A percentile compares a stretch with the other conserved stretches of the same genome.
phyloP scores from a whole-genome alignment of 1,140 invertebrate species.

The Parapsyche elsis region DNA sequence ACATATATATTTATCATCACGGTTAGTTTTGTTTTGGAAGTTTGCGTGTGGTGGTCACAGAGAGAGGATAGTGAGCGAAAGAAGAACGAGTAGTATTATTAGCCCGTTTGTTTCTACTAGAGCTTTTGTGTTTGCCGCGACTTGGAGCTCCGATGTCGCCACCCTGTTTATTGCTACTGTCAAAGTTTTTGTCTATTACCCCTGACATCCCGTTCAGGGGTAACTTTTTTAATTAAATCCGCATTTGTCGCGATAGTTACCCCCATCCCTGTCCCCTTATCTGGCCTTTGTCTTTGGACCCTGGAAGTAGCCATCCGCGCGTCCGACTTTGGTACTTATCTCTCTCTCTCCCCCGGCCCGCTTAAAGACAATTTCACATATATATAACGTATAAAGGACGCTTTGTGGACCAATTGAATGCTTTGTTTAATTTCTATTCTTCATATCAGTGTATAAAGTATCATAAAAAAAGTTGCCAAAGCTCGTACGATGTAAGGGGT shows the following conservation, averaged over 20 bases:
- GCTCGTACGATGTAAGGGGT: too few species aligned
- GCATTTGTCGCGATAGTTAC: slow-evolving; percentile 43
- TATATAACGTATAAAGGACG: background rate
- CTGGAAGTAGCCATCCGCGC: background rate
- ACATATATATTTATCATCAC: too few species aligned
- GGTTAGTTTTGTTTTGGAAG: too few species aligned
- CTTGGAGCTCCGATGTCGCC: background rate
- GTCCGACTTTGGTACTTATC: background rate
- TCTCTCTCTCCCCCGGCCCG: background rate
- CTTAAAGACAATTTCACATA: background rate
- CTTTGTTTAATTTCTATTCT: too few species aligned
- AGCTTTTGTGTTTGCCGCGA: slow-evolving; percentile 4
- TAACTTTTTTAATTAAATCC: slow-evolving; percentile 50
- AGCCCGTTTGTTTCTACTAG: background rate
- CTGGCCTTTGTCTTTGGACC: background rate
- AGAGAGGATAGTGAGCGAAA: too few species aligned
- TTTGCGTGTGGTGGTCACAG: too few species aligned
- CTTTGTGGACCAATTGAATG: too few species aligned
- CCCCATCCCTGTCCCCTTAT: background rate
- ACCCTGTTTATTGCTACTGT: slow-evolving; percentile 26
- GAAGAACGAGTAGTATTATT: too few species aligned
- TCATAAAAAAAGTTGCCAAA: too few species aligned
- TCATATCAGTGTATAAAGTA: too few species aligned
- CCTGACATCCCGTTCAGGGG: background rate
- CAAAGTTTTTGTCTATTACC: slow-evolving; percentile 37